A percentile compares a stretch with the other conserved stretches of the same genome.
These are phyloP conservation scores for Trichoplax adhaerens DNA, from an alignment of 37 sponge, comb jelly and placozoan species.

Conservation along the genomic window DNA sequence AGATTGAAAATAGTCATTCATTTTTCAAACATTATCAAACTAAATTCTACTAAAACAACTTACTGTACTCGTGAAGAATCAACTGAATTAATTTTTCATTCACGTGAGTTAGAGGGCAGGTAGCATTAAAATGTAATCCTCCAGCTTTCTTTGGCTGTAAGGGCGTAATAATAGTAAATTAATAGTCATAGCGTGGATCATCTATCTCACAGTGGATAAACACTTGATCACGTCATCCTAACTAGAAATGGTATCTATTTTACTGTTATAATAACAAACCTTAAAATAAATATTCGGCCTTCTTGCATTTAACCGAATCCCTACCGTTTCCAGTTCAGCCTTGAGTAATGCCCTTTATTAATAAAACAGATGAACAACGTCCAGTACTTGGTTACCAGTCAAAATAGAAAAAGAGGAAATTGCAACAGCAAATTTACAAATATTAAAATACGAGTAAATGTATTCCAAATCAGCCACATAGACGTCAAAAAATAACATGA, in stretches of 20 bases:
- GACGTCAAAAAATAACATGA: neutral
- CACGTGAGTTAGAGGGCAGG: constrained; percentile 64
- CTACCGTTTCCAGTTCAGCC: constrained; percentile 81
- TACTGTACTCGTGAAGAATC: constrained; percentile 91
- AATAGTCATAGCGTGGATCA: no score
- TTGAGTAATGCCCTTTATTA: constrained; percentile 50
- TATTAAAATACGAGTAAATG: neutral
- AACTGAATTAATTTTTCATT: constrained; percentile 82
- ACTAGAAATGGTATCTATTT: no score
- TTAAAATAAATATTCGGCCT: constrained; percentile 96
- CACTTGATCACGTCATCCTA: no score
- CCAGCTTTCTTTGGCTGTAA: constrained; percentile 79
- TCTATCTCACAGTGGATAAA: no score
- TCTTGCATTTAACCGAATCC: constrained; percentile 80
- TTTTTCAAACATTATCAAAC: no score
- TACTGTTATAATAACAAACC: constrained; percentile 7
- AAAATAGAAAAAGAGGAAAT: neutral
- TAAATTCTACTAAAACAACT: neutral
- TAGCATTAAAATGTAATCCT: constrained; percentile 82
- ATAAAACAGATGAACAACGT: neutral
- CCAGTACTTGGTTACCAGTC: neutral
- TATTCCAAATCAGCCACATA: constrained; percentile 1
- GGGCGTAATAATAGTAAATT: no score
- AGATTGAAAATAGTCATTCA: no score
- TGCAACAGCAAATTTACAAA: neutral